Evolutionary conservation across 2,888 invertebrate genomes (phyloP).

Genomic region (Steinernema scapterisci): DNA sequence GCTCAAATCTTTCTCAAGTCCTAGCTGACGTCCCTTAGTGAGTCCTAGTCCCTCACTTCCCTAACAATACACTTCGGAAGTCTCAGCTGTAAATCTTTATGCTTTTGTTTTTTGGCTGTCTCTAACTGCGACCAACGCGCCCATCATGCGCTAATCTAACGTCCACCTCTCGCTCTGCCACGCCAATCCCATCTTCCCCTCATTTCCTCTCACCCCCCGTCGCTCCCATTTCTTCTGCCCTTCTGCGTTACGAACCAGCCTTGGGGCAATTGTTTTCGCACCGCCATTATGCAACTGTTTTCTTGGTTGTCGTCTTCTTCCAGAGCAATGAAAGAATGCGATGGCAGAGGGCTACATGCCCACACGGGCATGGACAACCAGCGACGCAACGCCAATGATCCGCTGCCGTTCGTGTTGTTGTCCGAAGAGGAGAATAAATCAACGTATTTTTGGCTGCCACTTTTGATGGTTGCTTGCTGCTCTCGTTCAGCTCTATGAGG

Average conservation of each 20-base stretch:
- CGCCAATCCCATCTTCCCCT: neutral
- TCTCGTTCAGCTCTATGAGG: no score
- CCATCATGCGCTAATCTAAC: neutral
- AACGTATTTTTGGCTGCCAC: neutral
- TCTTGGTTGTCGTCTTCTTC: neutral
- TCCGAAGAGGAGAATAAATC: neutral
- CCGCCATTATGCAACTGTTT: slow-evolving; percentile 25
- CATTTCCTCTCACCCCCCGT: neutral
- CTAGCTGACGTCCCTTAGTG: neutral
- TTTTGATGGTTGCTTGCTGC: no score
- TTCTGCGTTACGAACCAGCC: neutral
- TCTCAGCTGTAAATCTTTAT: slow-evolving; percentile 3
- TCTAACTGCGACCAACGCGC: neutral
- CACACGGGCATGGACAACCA: no score
- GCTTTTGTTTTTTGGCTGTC: slow-evolving; percentile 11
- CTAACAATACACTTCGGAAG: neutral
- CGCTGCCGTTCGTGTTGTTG: neutral
- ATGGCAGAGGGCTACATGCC: no score
- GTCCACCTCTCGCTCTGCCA: neutral
- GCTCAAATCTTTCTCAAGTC: neutral
- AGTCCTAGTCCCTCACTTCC: neutral
- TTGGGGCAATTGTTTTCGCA: neutral
- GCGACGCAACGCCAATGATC: no score
- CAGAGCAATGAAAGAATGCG: neutral
- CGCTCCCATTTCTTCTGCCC: neutral